Evolutionary conservation across 2,113 vertebrate genomes (phyloP).

Genomic region (Micronycteris hirsuta): DNA sequence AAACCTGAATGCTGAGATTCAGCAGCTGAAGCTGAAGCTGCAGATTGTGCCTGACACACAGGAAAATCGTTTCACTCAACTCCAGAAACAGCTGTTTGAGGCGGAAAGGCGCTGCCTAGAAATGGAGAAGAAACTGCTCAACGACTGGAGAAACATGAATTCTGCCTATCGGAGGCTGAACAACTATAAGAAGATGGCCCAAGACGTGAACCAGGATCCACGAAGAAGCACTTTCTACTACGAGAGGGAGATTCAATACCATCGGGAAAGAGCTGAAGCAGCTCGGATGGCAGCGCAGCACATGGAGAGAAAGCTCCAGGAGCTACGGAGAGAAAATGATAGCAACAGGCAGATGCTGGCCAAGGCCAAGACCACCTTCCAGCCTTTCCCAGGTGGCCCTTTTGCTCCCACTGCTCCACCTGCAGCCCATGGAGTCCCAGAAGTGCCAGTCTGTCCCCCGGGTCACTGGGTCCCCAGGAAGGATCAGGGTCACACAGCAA

Average conservation of each 20-base stretch:
- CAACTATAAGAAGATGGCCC: fast-evolving
- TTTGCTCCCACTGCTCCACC: background rate
- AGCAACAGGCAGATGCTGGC: background rate
- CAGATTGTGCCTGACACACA: fast-evolving
- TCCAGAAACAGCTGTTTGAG: too few relatives aligned
- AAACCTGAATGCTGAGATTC: background rate
- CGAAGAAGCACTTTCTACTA: background rate
- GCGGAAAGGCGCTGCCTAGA: background rate
- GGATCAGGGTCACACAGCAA: fast-evolving
- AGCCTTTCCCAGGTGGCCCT: background rate
- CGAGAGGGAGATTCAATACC: background rate
- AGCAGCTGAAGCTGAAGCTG: background rate
- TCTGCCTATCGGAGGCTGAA: fast-evolving
- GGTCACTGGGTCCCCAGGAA: background rate
- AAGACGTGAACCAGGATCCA: fast-evolving
- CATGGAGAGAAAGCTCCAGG: background rate
- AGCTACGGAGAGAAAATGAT: too few relatives aligned
- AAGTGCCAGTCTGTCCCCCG: fast-evolving
- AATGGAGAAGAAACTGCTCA: background rate
- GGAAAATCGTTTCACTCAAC: fast-evolving
- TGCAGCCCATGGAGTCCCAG: background rate
- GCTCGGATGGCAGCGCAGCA: background rate
- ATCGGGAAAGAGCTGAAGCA: background rate
- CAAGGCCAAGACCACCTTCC: background rate
- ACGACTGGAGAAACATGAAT: fast-evolving